Conservation (phyloP, 2,113 vertebrate genomes). For the Hiodon alosoides region DNA sequence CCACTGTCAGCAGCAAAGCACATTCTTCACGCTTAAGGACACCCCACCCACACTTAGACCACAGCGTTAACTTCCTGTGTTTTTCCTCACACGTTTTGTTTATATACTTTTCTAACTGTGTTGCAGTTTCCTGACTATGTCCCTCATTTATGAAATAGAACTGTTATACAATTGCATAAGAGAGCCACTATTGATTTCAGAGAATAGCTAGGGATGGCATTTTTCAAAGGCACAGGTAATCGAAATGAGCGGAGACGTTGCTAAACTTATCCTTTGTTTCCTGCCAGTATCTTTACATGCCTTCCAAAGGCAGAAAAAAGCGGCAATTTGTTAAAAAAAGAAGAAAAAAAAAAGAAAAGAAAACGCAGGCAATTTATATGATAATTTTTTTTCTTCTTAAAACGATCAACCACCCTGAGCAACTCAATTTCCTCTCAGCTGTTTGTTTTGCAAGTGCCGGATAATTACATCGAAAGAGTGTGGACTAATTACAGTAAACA, state of each 20-base stretch:
- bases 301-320: constrained; percentile 9
- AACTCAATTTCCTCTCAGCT: constrained; percentile 28
- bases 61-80: no score
- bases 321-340: neutral
- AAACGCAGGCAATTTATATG: constrained; percentile 27
- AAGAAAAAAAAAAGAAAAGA: neutral
- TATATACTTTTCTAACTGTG: no score
- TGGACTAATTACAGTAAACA: constrained; percentile 29
- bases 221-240: neutral
- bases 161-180: no score
- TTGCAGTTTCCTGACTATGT: no score
- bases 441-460: constrained; percentile 28
- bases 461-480: constrained; percentile 26
- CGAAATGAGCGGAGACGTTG: neutral
- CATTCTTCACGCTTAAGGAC: no score
- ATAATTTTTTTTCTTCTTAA: constrained; percentile 29
- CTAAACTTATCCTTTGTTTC: neutral
- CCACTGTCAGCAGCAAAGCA: no score
- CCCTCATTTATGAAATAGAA: no score
- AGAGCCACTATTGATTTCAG: neutral
- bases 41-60: no score
- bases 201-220: neutral
- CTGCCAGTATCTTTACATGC: constrained; percentile 2
- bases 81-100: no score
- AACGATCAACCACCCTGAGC: constrained; percentile 23